Conservation (phyloP, 2,888 invertebrate genomes). For the Eretmocerus hayati region DNA sequence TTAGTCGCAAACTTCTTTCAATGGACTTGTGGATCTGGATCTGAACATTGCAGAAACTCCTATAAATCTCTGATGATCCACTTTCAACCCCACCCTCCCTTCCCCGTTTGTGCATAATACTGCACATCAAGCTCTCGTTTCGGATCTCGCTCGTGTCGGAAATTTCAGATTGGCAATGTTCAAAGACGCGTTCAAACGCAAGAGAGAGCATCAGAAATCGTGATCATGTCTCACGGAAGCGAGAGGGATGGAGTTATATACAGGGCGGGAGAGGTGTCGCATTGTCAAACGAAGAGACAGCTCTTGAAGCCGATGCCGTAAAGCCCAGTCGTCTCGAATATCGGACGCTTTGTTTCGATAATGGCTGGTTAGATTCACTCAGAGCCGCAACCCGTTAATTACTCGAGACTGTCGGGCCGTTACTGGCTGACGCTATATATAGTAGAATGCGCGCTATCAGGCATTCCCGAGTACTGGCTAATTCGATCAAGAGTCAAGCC, state of each 20-base stretch:
- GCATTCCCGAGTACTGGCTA: constrained; percentile 40
- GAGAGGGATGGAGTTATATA: not conserved
- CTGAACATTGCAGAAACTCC: too few relatives aligned
- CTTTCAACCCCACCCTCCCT: too few relatives aligned
- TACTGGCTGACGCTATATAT: not conserved
- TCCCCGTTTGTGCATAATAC: too few relatives aligned
- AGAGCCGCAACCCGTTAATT: constrained; percentile 41
- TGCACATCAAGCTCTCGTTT: too few relatives aligned
- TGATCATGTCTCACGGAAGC: too few relatives aligned
- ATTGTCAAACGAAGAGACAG: constrained; percentile 18
- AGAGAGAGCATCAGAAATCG: too few relatives aligned
- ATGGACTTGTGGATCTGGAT: too few relatives aligned
- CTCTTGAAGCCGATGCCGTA: not conserved
- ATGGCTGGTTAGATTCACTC: constrained; percentile 34
- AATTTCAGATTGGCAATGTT: too few relatives aligned
- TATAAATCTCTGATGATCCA: too few relatives aligned
- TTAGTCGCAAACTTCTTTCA: too few relatives aligned
- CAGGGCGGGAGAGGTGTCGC: constrained; percentile 1
- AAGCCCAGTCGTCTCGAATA: constrained; percentile 12
- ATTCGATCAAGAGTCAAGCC: constrained; percentile 46
- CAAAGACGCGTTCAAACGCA: too few relatives aligned
- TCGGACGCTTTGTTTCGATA: constrained; percentile 31
- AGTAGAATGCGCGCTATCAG: constrained; percentile 39
- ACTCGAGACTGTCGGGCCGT: constrained; percentile 42
- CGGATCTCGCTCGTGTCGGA: too few relatives aligned